These are phyloP conservation scores for Graphium colonna DNA, from an alignment of 2,888 invertebrate genomes.

Conservation along the genomic window DNA sequence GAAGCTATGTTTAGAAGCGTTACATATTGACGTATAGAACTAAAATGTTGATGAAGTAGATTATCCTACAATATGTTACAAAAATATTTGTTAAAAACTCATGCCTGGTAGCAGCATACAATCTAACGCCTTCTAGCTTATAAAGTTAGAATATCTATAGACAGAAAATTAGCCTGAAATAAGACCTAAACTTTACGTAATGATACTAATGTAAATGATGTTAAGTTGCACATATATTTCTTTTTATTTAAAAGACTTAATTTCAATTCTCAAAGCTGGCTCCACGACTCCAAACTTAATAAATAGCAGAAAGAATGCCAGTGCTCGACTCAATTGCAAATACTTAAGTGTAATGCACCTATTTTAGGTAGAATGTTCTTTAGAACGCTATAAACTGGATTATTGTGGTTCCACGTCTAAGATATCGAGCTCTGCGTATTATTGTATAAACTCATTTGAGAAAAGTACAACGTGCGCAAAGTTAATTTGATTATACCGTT, in stretches of 20 bases:
- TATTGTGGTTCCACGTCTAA: conserved; percentile 13
- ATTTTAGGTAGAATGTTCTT: conserved; percentile 11
- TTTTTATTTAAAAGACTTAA: no score
- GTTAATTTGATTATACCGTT: neutral
- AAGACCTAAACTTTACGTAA: no score
- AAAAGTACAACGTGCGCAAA: neutral
- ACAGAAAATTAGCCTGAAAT: no score
- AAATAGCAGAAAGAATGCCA: conserved; percentile 13
- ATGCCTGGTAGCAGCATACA: no score
- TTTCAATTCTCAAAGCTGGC: neutral
- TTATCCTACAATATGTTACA: no score
- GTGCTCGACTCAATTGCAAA: conserved; percentile 4
- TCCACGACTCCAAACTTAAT: conserved; percentile 2
- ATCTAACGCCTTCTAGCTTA: no score
- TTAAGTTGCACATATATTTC: no score
- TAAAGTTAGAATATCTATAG: no score
- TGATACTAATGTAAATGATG: no score
- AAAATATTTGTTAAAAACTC: no score
- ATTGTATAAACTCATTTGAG: neutral
- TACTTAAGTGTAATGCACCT: conserved; percentile 20
- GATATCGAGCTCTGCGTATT: neutral
- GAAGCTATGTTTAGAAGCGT: neutral
- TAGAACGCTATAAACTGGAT: conserved; percentile 1
- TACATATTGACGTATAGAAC: no score
- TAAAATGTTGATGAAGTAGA: no score